Base-by-base conservation (phyloP, 2,113 vertebrate genomes). In the human (Homo sapiens) region DNA sequence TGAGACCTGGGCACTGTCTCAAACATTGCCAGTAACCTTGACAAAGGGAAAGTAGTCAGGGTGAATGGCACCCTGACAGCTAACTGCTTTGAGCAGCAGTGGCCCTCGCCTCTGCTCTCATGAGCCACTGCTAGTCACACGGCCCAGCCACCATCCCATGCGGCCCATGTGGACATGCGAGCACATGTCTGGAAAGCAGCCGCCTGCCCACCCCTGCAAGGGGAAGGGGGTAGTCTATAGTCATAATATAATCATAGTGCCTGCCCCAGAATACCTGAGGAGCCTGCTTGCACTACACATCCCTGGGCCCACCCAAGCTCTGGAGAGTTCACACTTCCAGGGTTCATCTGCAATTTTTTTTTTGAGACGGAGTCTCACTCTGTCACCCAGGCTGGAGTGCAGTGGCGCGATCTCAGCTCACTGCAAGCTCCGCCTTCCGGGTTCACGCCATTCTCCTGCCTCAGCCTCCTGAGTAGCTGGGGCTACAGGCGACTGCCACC, bases 81-180 rank as follows among this genome's bases (percentile, higher is more conserved):
- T 25, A 55, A 78, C n/a, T n/a, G 27, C 73, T 40, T 66, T 22
- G 30, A 59, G n/a, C 52, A 43, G 72, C 66, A 23, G 10, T n/a
- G 50, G 35, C 66, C 48, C 32, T 66, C 70, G 3, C 5, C 43
- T 38, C 70, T 18, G 25, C 73, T 23, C 27, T 18, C 3, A 0
- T 16, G 50, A 35, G 14, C 16, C 17, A 13, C 50, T 13, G 55
- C 75, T 23, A 1, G 55, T 61, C 40, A 11, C 13, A 0, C 0
- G 35, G 48, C 7, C 75, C 14, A 0, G 16, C 23, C 14, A 12
- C 35, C n/a, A 0, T 38, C 1, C 14, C 43, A n/a, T 25, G 30
- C 52, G 95, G 45, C 75, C 38, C 59, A 5, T 10, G 45, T 55
- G 16, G 17, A 3, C 59, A 8, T 11, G 48, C 45, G 3, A 17